Conservation (phyloP, 2,797 vertebrate genomes). For the Hafferia zeledoni region DNA sequence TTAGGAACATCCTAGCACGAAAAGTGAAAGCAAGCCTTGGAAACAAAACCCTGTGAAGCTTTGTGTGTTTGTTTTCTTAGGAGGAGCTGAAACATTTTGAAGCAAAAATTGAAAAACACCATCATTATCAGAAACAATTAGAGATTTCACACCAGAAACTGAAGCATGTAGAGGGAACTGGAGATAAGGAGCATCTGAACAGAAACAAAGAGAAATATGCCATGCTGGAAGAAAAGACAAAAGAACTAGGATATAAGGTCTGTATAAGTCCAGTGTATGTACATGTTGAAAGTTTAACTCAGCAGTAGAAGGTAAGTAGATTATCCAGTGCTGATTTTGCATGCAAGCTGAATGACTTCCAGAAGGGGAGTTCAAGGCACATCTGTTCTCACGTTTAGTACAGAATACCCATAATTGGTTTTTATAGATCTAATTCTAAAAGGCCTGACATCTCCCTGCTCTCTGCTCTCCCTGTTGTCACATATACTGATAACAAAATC, state of each 20-base stretch:
- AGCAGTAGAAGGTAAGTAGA: neutral
- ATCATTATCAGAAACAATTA: constrained; percentile 95
- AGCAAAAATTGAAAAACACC: constrained; percentile 95
- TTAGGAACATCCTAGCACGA: neutral
- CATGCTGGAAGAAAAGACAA: constrained; percentile 88
- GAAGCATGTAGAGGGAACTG: constrained; percentile 86
- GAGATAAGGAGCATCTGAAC: constrained; percentile 89
- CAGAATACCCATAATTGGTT: neutral
- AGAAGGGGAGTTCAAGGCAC: neutral
- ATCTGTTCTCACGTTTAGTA: neutral
- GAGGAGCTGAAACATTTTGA: constrained; percentile 97
- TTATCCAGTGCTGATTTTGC: neutral
- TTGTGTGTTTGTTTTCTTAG: constrained; percentile 61
- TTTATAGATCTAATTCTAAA: neutral
- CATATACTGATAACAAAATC: neutral
- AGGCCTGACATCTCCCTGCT: neutral
- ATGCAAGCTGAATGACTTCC: neutral
- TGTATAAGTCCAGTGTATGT: neutral
- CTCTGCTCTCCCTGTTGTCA: neutral
- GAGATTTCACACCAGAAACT: constrained; percentile 95
- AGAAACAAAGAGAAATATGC: constrained; percentile 89
- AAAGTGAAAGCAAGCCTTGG: neutral
- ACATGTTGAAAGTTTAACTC: neutral
- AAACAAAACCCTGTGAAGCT: neutral
- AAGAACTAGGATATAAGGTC: constrained; percentile 96